Conservation (phyloP, 2,888 invertebrate species). For the Rhimphoctona megacephalus region DNA sequence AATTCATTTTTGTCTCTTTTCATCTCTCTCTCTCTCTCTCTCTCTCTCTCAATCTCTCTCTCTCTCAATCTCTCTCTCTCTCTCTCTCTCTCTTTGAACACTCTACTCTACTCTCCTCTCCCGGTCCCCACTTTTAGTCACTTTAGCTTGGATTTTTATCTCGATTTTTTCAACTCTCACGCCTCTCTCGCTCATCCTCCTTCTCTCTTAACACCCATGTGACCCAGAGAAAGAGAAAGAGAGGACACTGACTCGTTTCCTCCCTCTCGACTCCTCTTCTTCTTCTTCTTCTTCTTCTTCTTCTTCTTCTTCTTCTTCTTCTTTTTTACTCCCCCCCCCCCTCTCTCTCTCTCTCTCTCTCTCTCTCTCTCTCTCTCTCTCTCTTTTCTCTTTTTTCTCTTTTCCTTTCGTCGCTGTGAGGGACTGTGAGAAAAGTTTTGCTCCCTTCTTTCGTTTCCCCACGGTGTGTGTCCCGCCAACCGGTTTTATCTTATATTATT, state of each 20-base stretch:
- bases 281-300: conserved; percentile 27
- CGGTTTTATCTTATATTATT: conserved; percentile 52
- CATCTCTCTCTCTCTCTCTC: neutral
- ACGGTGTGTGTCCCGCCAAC: conserved; percentile 20
- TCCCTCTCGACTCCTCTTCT: neutral
- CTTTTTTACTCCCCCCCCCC: no score
- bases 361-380: conserved; percentile 18
- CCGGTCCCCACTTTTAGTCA: neutral
- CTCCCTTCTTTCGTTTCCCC: conserved; percentile 36
- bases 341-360: no score
- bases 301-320: no score
- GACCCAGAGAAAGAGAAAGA: conserved; percentile 50
- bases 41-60: conserved; percentile 21
- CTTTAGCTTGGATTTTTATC: conserved; percentile 45
- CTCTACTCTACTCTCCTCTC: neutral
- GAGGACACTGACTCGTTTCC: conserved; percentile 48
- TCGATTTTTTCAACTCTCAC: conserved; percentile 53
- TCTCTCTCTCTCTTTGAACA: neutral
- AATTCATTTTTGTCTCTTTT: conserved; percentile 29
- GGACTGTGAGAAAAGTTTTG: conserved; percentile 54
- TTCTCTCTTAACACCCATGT: conserved; percentile 65
- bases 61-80: neutral
- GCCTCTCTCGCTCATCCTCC: conserved; percentile 27
- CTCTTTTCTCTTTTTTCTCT: conserved; percentile 23
- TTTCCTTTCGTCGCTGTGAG: conserved; percentile 36